Evolutionary conservation across 1,140 invertebrate species (phyloP).

Genomic region (Drosophila aff.): DNA sequence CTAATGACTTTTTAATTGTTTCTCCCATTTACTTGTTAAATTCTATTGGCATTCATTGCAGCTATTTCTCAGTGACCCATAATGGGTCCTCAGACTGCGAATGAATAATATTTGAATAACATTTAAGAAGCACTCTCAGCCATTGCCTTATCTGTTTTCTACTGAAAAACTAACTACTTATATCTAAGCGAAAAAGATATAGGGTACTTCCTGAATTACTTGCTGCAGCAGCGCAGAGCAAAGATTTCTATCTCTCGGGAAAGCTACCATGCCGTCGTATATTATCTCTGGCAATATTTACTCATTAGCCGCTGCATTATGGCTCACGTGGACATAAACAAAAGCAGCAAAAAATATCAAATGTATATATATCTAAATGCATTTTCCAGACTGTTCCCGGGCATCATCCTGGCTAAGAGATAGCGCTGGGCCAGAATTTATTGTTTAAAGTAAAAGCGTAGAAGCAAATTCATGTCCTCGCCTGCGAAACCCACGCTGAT

Average conservation of each 20-base stretch:
- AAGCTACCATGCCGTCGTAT: constrained; percentile 1
- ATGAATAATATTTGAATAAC: constrained; percentile 18
- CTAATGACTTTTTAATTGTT: constrained; percentile 21
- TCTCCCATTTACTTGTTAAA: background rate
- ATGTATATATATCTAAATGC: constrained; percentile 35
- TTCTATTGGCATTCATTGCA: background rate
- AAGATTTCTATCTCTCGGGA: constrained; percentile 27
- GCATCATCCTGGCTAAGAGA: constrained; percentile 41
- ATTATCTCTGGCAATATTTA: constrained; percentile 55
- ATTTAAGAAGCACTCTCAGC: background rate
- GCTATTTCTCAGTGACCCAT: background rate
- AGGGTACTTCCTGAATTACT: constrained; percentile 23
- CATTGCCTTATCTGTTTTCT: constrained; percentile 21
- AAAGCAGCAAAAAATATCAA: constrained; percentile 3
- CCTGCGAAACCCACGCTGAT: constrained; percentile 43
- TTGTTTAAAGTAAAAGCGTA: constrained; percentile 74
- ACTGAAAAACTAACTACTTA: background rate
- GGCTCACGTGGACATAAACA: constrained; percentile 45
- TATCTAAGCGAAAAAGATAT: constrained; percentile 1
- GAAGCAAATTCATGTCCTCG: constrained; percentile 23
- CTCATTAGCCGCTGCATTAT: constrained; percentile 45
- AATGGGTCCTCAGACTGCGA: background rate
- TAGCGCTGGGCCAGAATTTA: constrained; percentile 50
- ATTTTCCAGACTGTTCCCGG: constrained; percentile 41
- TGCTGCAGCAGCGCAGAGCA: background rate